Evolutionary conservation across 2,888 invertebrate species (phyloP), one percentile per base, ranked within the genome.

Genomic region (Epirrita christyi): DNA sequence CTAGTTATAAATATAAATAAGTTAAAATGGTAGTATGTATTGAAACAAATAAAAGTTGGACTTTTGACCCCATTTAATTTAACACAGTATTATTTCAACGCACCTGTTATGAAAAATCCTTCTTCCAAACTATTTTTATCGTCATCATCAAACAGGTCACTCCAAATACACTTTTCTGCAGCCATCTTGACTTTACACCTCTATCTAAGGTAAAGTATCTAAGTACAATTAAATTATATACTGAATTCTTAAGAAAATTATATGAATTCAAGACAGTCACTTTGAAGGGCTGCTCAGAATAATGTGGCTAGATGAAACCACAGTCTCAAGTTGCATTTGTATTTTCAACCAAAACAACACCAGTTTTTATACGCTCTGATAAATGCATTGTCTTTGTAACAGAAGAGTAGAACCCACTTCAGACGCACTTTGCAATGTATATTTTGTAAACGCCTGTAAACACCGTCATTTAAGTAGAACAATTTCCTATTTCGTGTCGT

Each of bases 321-420:
- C 66, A 63, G 67, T 75, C 75, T 82, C 80, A 69, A 54, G 67
- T 81, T 78, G 67, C 78, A 66, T 64, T 66, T 63, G 61, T 63
- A 48, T 60, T 64, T 64, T 65, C 56, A 64, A 57, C 63, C 60
- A 67, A 55, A 59, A 66, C 63, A 66, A 56, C 55, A 75, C 85
- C 65, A 67, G 82, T 79, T 78, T 51, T 21, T 75, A 73, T 66
- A 75, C 71, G 84, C 81, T 81, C 84, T 80, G 78, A 63, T 79
- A 73, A 70, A 57, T 53, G 44, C 51, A 55, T 66, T 63, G 62
- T 64, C 60, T 29, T 45, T 44, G 37, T 15, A 42, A 21, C 34
- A 46, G 37, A 46, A 42, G 34, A 37, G 15, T 29, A 45, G 27
- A 44, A 46, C 6, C 34, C 11, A 44, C 37, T 43, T 13, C 10